These are phyloP conservation scores for Sinhomidia bicolor DNA, from an alignment of 2,888 invertebrate genomes.

Conservation along the genomic window DNA sequence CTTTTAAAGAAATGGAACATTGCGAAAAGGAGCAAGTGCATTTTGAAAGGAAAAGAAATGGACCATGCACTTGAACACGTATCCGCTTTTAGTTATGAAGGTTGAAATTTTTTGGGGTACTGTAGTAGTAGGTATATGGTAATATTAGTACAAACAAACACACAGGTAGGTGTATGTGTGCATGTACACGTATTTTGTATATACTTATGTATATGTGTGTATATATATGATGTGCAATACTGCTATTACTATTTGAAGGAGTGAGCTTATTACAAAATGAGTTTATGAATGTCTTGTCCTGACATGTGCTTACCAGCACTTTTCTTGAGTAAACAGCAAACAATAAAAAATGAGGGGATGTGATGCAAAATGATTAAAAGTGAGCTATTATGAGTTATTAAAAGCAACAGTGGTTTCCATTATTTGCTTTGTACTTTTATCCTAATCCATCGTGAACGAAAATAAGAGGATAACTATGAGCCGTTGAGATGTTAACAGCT, in stretches of 20 bases:
- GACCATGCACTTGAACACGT: slow-evolving; percentile 4
- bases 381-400: background rate
- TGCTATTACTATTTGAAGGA: background rate
- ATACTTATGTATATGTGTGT: background rate
- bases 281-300: background rate
- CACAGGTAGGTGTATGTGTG: background rate
- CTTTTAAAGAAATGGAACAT: slow-evolving; percentile 33
- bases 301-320: background rate
- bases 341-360: too few relatives aligned
- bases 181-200: background rate
- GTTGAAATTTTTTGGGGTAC: background rate
- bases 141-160: background rate
- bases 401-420: background rate
- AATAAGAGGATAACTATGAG: too few relatives aligned
- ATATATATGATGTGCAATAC: background rate
- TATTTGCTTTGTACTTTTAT: background rate
- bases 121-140: too few relatives aligned
- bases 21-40: slow-evolving; percentile 4
- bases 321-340: too few relatives aligned
- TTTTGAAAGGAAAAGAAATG: slow-evolving; percentile 22
- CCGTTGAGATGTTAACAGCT: too few relatives aligned
- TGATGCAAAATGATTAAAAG: background rate
- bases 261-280: background rate
- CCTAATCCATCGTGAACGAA: too few relatives aligned
- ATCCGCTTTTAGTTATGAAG: background rate